Base-by-base conservation (phyloP, 2,113 vertebrate species). In the Meles meles region DNA sequence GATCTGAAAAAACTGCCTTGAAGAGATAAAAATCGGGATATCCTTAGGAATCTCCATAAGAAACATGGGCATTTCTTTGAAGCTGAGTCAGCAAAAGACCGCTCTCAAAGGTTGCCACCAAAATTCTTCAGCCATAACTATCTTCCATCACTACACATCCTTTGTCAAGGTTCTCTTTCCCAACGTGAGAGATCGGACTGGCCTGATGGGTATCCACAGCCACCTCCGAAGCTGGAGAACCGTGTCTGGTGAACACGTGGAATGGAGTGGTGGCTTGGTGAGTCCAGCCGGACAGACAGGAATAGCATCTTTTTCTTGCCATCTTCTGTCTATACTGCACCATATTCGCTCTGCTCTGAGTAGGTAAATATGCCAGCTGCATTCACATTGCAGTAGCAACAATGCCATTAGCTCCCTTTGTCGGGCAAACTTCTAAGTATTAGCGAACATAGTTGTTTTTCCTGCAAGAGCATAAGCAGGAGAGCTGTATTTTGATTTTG, bases 161-260 rank as follows among this genome's bases (percentile, higher is more conserved):
- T 59, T 20, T 29, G 61, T 27, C 34, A 29, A 47, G 42, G 63
- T 21, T 21, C 39, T 87, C 61, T 11, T 37, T 89, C 55, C 13
- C 3, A 13, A 29, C 6, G 1, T 10, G 42, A 21, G n/a, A 39
- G 42, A 31, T 77, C 74, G 34, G 29, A 7, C 37, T 5, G n/a
- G 11, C 6, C 15, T 18, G 31, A 18, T 2, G 3, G 3, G 5
- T 34, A 1, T 2, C 55, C 0, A 17, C 4, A 20, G 27, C 9
- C 2, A 25, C 12, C 11, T 63, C 37, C 29, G 69, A 77, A 34
- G 20, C 42, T 7, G 10, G 10, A 52, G 31, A 25, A 18, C 23
- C 11, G 9, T 0, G 17, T 14, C 39, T 18, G 15, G 29, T 25
- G 81, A 25, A 42, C 21, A 44, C 6, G 0, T 2, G 12, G 21